These are phyloP conservation scores for Leptodirus hochenwartii DNA, from an alignment of 2,888 invertebrate genomes.

Conservation along the genomic window DNA sequence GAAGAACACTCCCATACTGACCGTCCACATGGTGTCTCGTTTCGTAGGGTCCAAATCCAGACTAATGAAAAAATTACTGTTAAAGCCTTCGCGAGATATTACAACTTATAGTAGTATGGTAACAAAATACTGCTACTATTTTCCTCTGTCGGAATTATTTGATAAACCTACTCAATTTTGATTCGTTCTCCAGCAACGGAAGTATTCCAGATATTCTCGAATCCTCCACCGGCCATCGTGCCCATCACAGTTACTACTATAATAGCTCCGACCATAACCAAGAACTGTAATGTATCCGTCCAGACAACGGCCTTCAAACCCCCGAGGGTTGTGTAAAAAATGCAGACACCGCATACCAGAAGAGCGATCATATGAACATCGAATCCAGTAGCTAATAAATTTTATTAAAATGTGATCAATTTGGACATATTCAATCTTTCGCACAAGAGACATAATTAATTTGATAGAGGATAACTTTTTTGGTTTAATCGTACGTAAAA, in stretches of 20 bases:
- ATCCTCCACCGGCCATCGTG: slow-evolving; percentile 32
- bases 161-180: slow-evolving; percentile 25
- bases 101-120: too few relatives aligned
- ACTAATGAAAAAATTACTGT: too few relatives aligned
- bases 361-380: slow-evolving; percentile 45
- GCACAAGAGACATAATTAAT: too few relatives aligned
- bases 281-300: slow-evolving; percentile 39
- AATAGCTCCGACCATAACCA: slow-evolving; percentile 34
- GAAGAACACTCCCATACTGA: slow-evolving; percentile 1
- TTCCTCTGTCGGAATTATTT: too few relatives aligned
- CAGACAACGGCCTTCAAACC: slow-evolving; percentile 49
- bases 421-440: too few relatives aligned
- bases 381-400: slow-evolving; percentile 41
- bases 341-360: slow-evolving; percentile 49
- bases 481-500: too few relatives aligned
- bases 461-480: too few relatives aligned
- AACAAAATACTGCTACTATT: too few relatives aligned
- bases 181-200: slow-evolving; percentile 35
- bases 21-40: slow-evolving; percentile 5
- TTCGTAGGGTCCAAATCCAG: slow-evolving; percentile 3
- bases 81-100: too few relatives aligned
- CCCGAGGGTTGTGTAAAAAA: slow-evolving; percentile 57
- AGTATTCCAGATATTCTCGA: slow-evolving; percentile 36
- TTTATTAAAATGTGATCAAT: too few relatives aligned
- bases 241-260: slow-evolving; percentile 38